Conservation (phyloP, 2,797 vertebrate genomes). For the Sebastes trivittatus region DNA sequence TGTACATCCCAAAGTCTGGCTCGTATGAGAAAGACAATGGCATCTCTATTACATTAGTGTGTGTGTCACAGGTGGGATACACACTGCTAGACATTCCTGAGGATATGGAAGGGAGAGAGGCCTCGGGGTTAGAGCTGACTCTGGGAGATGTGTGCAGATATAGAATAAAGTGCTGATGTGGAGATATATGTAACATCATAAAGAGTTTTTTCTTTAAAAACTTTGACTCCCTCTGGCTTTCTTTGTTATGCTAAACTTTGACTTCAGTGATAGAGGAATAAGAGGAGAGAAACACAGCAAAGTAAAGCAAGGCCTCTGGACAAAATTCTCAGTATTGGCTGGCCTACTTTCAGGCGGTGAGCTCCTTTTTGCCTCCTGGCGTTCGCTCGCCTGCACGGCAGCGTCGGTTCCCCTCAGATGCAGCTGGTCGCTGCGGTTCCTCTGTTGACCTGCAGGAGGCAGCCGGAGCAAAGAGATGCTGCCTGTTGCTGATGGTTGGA, state of each 20-base stretch:
- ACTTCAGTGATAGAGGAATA: constrained; percentile 17
- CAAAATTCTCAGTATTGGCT: constrained; percentile 38
- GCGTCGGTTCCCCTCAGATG: accelerated
- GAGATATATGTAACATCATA: background rate
- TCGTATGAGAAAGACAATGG: constrained; percentile 21
- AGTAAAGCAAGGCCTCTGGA: constrained; percentile 53
- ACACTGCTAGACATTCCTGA: constrained; percentile 60
- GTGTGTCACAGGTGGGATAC: constrained; percentile 43
- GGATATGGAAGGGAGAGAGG: constrained; percentile 51
- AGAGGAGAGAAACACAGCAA: constrained; percentile 21
- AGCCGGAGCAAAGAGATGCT: constrained; percentile 1
- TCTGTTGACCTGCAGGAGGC: constrained; percentile 34
- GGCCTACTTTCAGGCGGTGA: constrained; percentile 65
- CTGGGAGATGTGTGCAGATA: background rate
- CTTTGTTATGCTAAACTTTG: background rate
- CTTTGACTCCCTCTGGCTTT: background rate
- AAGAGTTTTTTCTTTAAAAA: background rate
- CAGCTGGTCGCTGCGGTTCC: background rate
- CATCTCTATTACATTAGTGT: constrained; percentile 27
- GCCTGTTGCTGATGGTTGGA: accelerated
- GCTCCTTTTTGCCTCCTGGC: constrained; percentile 66
- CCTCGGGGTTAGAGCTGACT: constrained; percentile 36
- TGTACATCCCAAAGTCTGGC: constrained; percentile 24
- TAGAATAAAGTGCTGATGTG: constrained; percentile 7
- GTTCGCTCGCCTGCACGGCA: background rate